Base-by-base conservation (phyloP, 2,797 vertebrate species). In the Helostoma temminkii region DNA sequence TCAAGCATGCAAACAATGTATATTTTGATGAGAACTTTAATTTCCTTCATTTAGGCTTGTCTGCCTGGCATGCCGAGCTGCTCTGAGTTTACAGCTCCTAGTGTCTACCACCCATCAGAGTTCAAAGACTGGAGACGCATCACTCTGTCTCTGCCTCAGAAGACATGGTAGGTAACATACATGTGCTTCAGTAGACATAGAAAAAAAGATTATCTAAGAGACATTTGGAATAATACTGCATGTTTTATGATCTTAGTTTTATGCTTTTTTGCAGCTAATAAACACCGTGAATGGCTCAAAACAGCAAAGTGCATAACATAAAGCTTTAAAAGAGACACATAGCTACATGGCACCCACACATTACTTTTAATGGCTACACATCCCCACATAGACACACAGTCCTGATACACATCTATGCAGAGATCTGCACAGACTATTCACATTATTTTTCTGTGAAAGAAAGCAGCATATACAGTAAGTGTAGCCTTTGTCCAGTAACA, bases 41-140 rank as follows among this genome's bases (percentile, higher is more conserved):
- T 80, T 49, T 78, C 24, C 64, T 62, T 64, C 42, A 77, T 83
- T 57, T 78, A 99, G 98, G 96, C 98, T 78, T 99, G 98, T 85
- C 95, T 99, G 81, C 98, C 98, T 39, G 96, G 98, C 71, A 99
- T 99, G 97, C 96, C 98, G 0, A 99, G 98, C 90, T 99, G 98
- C 84, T 95, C 96, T 45, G 98, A 99, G 90, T 99, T 99, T 78
- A 98, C 96, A 36, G 95, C 97, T 36, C 94, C 98, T 76, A 99
- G 98, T 81, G 92, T 98, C 76, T 99, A 97, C 88, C 97, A 99
- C 71, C 96, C 97, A 53, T 98, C 96, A 0, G 97, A 99, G 91
- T 99, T 98, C 87, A 95, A 88, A 74, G 94, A 95, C 77, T 99
- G 98, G 98, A 95, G 96, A 81, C 96, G 98, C 79, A 95, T 98